Base-by-base conservation (phyloP, 2,113 vertebrate species). In the Rana temporaria region DNA sequence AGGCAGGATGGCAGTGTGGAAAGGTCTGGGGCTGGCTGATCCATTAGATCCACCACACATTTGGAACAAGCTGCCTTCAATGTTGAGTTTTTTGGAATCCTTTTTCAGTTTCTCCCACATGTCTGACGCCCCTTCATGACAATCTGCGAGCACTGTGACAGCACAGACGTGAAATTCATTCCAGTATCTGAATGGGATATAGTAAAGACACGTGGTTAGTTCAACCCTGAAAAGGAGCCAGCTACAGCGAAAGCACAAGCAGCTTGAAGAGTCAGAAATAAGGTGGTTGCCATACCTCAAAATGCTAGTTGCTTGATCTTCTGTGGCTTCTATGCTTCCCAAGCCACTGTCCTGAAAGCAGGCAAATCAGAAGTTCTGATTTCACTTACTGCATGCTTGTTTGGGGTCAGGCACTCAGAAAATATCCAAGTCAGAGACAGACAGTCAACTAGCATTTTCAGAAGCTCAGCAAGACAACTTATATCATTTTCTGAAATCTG, bases 41-140 rank as follows among this genome's bases (percentile, higher is more conserved):
- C 91, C 92, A 86, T 93, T 96, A 86, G 94, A 91, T 57, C 93
- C 90, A 82, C 94, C 92, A 87, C 98, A 99, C 86, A 99, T 97
- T 95, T 99, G 96, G 91, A 99, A 99, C 92, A 99, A 92, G 92
- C 96, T 99, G 93, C 97, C 98, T 86, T 95, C 94, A 91, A 98
- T 96, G 88, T 98, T 95, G 95, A 99, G 94, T 89, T 94, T 98
- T 93, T 96, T 96, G 86, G 98, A 99, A 85, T 99, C 95, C 91
- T 95, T 95, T 91, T 97, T 99, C 89, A 99, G 93, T 91, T 99
- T 98, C 90, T 99, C 98, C 98, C 98, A 99, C 84, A 99, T 93
- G 87, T 98, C 97, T 87, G 95, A 95, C 79, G 97, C 96, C 88
- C 97, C 97, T 91, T 98, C 97, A 88, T 98, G 97, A 92, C 98